Evolutionary conservation across 2,113 vertebrate species (phyloP).

Genomic region (Callocephalon fimbriatum): DNA sequence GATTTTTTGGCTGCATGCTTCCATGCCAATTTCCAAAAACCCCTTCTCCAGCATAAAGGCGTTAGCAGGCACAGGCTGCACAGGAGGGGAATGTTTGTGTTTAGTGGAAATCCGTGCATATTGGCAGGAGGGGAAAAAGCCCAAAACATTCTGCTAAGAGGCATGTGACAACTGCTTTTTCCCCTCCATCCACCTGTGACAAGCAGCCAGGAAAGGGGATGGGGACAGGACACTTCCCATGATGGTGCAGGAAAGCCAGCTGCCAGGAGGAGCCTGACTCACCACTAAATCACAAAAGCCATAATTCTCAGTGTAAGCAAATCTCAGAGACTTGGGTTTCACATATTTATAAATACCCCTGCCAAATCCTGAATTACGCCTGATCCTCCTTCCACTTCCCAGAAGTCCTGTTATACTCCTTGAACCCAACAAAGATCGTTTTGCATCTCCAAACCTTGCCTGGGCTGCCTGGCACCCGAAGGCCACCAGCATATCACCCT

Average conservation of each 20-base stretch:
- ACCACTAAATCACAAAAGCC: background rate
- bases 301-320: background rate
- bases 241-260: background rate
- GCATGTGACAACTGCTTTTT: background rate
- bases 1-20: background rate
- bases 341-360: background rate
- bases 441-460: background rate
- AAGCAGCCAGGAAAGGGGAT: background rate
- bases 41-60: background rate
- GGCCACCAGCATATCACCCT: background rate
- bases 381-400: background rate
- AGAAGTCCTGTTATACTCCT: background rate
- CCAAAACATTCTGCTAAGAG: background rate
- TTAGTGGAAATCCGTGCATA: background rate
- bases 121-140: accelerated
- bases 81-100: background rate
- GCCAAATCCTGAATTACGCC: background rate
- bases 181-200: background rate
- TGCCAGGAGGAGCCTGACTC: conserved; percentile 27
- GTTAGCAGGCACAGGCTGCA: background rate
- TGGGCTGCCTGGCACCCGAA: background rate
- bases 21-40: background rate
- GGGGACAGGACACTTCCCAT: background rate
- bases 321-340: background rate
- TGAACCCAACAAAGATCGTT: background rate